Percentiles rank a stretch among this genome's conserved stretches.
These are phyloP conservation scores for Charanyca ferruginea DNA, from an alignment of 2,888 invertebrate species.

Conservation along the genomic window DNA sequence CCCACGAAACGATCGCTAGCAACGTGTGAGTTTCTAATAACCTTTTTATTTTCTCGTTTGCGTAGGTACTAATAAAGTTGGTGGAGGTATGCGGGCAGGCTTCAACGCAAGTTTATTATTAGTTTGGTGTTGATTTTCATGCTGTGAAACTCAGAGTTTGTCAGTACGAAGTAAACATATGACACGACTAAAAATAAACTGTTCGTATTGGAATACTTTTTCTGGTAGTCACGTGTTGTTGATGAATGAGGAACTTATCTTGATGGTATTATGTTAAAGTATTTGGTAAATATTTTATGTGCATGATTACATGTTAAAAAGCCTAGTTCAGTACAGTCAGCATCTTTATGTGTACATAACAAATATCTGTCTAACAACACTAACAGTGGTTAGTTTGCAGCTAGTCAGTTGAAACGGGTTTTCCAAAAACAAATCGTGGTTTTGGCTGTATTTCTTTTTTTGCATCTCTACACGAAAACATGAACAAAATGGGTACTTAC, in stretches of 20 bases:
- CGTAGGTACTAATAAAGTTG: slow-evolving; percentile 68
- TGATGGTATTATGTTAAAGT: slow-evolving; percentile 25
- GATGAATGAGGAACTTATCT: slow-evolving; percentile 19
- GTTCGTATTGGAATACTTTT: slow-evolving; percentile 73
- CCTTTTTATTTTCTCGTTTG: slow-evolving; percentile 77
- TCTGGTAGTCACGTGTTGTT: slow-evolving; percentile 35
- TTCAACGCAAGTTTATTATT: slow-evolving; percentile 72
- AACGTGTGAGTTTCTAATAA: slow-evolving; percentile 89
- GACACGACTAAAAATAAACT: slow-evolving; percentile 79
- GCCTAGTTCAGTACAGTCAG: slow-evolving; percentile 8
- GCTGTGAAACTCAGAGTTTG: slow-evolving; percentile 68
- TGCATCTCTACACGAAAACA: not conserved
- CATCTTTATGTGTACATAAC: slow-evolving; percentile 44
- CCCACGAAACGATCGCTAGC: slow-evolving; percentile 84
- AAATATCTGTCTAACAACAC: slow-evolving; percentile 17
- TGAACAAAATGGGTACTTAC: not conserved
- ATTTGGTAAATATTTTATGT: slow-evolving; percentile 32
- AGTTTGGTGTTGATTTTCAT: slow-evolving; percentile 74
- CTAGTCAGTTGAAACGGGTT: not conserved
- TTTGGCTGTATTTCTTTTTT: not conserved
- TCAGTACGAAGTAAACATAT: slow-evolving; percentile 80
- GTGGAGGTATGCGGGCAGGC: slow-evolving; percentile 68
- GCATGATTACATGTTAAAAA: not conserved
- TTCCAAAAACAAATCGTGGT: not conserved
- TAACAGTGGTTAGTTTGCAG: not conserved